Base-by-base conservation (phyloP, 2,888 invertebrate genomes). In the Melanophora roralis region DNA sequence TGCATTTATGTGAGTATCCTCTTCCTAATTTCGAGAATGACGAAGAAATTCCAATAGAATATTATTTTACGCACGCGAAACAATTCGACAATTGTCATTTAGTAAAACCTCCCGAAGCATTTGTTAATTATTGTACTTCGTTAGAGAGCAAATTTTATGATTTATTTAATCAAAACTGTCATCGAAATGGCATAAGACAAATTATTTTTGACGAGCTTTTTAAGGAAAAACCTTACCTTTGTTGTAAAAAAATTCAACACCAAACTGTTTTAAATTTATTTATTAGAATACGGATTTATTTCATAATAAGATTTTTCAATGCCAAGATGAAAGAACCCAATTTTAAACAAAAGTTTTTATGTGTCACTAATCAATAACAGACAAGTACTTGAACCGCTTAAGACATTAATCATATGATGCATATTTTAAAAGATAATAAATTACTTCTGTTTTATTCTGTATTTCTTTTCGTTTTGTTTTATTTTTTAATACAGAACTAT, bases 81-180 rank as follows among this genome's bases (percentile, higher is more conserved):
- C 64, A 73, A 23, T 45, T 32, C 36, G 64, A 73, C n/a, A 74
- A 55, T n/a, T 51, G 64, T 45, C 32, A 36, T 12, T 38, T 73
- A 43, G 51, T 64, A 9, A 53, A 57, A 38, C 27, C 27, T 27
- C 27, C 27, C 6, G 4, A 43, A 45, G 23, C 3, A 0, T 55
- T 55, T 6, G 38, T 55, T 3, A 21, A 36, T 2, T 55, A 55
- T 38, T 19, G 11, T 1, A 38, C 0, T 2, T 2, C 1, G 12
- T 21, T 55, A 12, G 55, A 55, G 11, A 16, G n/a, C 2, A 36
- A 36, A n/a, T 51, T 51, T 9, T 12, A n/a, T n/a, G 12, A 12
- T 40, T n/a, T 14, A 27, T 27, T 27, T 3, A 27, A 27, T 27
- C 27, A 27, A 27, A 27, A 27, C 6, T 27, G 27, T 27, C 40